Conservation (phyloP, 1,140 invertebrate genomes). For the Hyphantria cunea region DNA sequence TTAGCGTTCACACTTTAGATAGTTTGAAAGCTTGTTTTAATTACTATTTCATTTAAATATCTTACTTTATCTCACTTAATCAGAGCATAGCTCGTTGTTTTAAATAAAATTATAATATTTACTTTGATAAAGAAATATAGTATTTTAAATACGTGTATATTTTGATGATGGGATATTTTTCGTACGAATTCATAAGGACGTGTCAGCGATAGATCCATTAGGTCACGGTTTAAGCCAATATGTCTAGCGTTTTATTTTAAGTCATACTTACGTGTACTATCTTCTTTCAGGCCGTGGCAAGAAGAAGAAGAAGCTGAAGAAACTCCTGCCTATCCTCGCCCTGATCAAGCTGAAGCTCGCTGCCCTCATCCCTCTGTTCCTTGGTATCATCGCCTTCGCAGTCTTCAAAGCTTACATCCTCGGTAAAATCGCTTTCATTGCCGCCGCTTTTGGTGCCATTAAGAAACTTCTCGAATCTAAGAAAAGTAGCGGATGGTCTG, state of each 20-base stretch:
- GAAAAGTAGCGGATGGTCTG: conserved; percentile 87
- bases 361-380: conserved; percentile 87
- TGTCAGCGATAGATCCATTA: too few species aligned
- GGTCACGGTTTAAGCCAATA: too few species aligned
- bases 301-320: conserved; percentile 87
- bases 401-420: conserved; percentile 92
- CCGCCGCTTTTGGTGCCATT: conserved; percentile 87
- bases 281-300: conserved; percentile 84
- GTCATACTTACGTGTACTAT: conserved; percentile 21
- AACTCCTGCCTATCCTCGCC: conserved; percentile 88
- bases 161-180: too few species aligned
- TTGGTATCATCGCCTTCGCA: conserved; percentile 90
- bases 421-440: conserved; percentile 90
- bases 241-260: too few species aligned
- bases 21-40: neutral
- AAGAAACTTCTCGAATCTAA: conserved; percentile 90
- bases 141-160: too few species aligned
- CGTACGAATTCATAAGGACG: too few species aligned
- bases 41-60: neutral
- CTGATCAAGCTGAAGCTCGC: conserved; percentile 90
- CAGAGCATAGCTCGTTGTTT: too few species aligned
- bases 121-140: too few species aligned
- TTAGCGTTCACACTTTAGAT: neutral
- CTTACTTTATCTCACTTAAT: too few species aligned
- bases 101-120: too few species aligned